Evolutionary conservation across 2,888 invertebrate species (phyloP).

Genomic region (Diaprepes abbreviatus): DNA sequence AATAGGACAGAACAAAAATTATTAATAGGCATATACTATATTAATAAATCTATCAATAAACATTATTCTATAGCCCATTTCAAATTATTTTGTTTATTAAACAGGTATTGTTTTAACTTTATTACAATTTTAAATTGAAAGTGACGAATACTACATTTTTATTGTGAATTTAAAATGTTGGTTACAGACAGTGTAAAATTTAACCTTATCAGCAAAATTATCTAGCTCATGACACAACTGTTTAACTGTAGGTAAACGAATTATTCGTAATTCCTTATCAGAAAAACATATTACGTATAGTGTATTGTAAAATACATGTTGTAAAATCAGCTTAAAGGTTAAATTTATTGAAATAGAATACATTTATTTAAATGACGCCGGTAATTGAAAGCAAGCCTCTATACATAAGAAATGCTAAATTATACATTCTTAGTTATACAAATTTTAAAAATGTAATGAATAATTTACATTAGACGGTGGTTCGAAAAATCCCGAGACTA

Average conservation of each 20-base stretch:
- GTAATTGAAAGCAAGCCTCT: too few species aligned
- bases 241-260: neutral
- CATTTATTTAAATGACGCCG: too few species aligned
- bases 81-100: neutral
- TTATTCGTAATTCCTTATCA: slow-evolving; percentile 9
- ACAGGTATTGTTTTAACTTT: slow-evolving; percentile 25
- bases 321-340: neutral
- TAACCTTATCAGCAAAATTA: slow-evolving; percentile 20
- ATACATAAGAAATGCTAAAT: too few species aligned
- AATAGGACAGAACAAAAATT: too few species aligned
- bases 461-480: too few species aligned
- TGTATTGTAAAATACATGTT: neutral
- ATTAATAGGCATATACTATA: too few species aligned
- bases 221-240: neutral
- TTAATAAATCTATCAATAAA: too few species aligned
- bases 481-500: too few species aligned
- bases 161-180: slow-evolving; percentile 1
- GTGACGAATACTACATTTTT: neutral
- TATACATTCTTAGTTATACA: too few species aligned
- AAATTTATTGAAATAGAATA: too few species aligned
- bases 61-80: too few species aligned
- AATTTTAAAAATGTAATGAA: too few species aligned
- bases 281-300: neutral
- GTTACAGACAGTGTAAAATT: slow-evolving; percentile 6
- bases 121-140: slow-evolving; percentile 36